Evolutionary conservation across 2,888 invertebrate species (phyloP), one percentile per base, ranked within the genome.

Genomic region (Catocala fraxini): DNA sequence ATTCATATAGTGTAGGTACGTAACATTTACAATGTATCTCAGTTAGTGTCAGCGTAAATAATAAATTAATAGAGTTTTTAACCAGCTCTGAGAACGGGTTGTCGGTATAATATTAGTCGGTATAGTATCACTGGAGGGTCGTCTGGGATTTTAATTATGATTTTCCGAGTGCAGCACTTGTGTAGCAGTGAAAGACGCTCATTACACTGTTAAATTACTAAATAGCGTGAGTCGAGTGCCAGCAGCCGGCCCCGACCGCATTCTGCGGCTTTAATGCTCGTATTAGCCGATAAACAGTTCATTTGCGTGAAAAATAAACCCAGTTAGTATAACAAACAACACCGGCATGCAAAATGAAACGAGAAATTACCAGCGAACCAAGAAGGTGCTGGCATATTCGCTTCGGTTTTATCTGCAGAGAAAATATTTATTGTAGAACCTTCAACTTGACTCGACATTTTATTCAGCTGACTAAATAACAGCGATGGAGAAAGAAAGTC

Each of bases 261-360:
- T 88, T 87, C 82, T 86, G 76, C 73, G 66, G 70, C 73, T 78
- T 82, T 87, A 87, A 84, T 83, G 82, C 81, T 82, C 80, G 81
- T 85, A 85, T 85, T 84, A 85, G 80, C 77, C 77, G 84, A 86
- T 88, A 86, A 87, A 86, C 82, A 83, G 82, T 84, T 83, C 81
- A 83, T 86, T 89, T 87, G 80, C 78, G 84, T 86, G 86, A 89
- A 88, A 89, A 89, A 88, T 87, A 88, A 84, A 83, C 75, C 75
- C 75, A 80, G 82, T 87, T 86, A 84, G 81, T 82, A 79, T 84
- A 86, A 88, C 85, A 86, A 88, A 88, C 83, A 83, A 80, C 81
- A 79, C 70, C 70, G 73, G 75, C 70, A 80, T 81, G 80, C 76
- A 61, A 81, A 86, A 85, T 85, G 77, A 81, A 72, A 72, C 78